Evolutionary conservation across 2,888 invertebrate species (phyloP).

Genomic region (Metalampra italica): DNA sequence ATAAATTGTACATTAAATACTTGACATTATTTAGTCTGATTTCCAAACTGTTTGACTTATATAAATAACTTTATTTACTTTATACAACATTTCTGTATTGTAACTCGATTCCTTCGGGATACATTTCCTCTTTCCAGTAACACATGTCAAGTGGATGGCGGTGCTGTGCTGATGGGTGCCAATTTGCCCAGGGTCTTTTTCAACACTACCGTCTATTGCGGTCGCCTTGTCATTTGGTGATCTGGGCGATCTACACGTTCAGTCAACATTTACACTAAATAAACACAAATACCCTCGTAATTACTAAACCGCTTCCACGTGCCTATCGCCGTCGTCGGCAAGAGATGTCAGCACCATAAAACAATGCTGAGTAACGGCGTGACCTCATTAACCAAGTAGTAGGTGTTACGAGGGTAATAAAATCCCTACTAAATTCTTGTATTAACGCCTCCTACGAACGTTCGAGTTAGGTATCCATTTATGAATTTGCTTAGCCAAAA

Average conservation of each 20-base stretch:
- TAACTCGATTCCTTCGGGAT: too few relatives aligned
- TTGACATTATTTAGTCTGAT: too few relatives aligned
- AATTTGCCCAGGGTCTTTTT: too few relatives aligned
- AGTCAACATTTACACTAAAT: constrained; percentile 1
- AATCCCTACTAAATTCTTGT: constrained; percentile 37
- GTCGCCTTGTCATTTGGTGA: too few relatives aligned
- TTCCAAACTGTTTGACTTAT: too few relatives aligned
- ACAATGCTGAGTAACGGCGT: constrained; percentile 27
- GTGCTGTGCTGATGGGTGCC: too few relatives aligned
- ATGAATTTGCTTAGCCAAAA: constrained; percentile 27
- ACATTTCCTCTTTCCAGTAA: too few relatives aligned
- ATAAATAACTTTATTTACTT: too few relatives aligned
- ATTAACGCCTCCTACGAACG: constrained; percentile 4
- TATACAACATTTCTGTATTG: too few relatives aligned
- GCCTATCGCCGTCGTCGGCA: neutral
- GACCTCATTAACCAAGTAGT: constrained; percentile 42
- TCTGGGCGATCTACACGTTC: neutral
- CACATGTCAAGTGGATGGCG: too few relatives aligned
- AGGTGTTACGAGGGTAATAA: constrained; percentile 36
- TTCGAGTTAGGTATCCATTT: constrained; percentile 24
- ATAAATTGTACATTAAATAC: too few relatives aligned
- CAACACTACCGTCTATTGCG: too few relatives aligned
- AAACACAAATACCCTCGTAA: neutral
- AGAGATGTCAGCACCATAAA: constrained; percentile 20
- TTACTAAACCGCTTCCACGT: neutral